Conservation (phyloP, 2,888 invertebrate genomes). For the Norana najaformis region DNA sequence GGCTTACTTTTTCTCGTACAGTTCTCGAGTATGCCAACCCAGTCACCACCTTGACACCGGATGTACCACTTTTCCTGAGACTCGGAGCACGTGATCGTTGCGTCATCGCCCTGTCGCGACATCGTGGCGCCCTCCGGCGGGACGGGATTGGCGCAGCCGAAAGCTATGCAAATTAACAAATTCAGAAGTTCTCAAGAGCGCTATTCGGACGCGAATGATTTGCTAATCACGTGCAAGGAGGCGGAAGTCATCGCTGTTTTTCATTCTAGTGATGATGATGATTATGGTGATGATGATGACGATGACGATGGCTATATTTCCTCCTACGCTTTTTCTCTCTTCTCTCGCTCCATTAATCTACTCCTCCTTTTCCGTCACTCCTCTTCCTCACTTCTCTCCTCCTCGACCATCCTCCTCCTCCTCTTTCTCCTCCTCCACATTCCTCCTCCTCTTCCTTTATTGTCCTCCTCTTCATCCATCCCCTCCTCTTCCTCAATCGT, state of each 20-base stretch:
- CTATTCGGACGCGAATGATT: not conserved
- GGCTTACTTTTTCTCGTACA: slow-evolving; percentile 24
- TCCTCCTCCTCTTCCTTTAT: too few relatives aligned
- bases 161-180: slow-evolving; percentile 18
- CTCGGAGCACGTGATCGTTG: slow-evolving; percentile 30
- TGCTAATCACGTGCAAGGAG: not conserved
- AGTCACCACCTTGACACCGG: slow-evolving; percentile 29
- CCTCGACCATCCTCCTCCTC: not conserved
- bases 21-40: slow-evolving; percentile 24
- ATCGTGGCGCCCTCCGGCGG: slow-evolving; percentile 29
- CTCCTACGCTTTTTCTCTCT: too few relatives aligned
- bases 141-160: slow-evolving; percentile 27
- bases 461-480: too few relatives aligned
- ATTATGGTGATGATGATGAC: not conserved
- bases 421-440: not conserved
- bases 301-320: too few relatives aligned
- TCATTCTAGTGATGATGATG: not conserved
- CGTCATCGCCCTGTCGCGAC: slow-evolving; percentile 27
- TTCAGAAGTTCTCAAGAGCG: not conserved
- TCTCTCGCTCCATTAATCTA: too few relatives aligned
- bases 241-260: not conserved
- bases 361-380: not conserved
- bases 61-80: slow-evolving; percentile 31
- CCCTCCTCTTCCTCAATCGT: not conserved
- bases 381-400: too few relatives aligned